Percentiles rank a stretch among this genome's conserved stretches.
Evolutionary conservation across 2,888 invertebrate genomes (phyloP).

Genomic region (Branchipolynoe longqiensis): DNA sequence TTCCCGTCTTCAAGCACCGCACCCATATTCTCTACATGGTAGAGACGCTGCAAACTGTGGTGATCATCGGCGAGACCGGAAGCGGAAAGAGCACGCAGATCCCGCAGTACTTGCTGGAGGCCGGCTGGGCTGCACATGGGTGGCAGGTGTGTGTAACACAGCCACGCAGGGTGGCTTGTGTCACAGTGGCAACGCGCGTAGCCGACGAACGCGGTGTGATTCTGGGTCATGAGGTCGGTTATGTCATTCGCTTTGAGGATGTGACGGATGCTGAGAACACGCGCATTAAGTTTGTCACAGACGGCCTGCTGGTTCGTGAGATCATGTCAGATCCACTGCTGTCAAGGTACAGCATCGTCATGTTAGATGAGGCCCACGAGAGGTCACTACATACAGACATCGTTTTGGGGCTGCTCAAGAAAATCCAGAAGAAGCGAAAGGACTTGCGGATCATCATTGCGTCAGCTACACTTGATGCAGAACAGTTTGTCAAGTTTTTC

Average conservation of each 20-base stretch:
- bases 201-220: conserved; percentile 91
- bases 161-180: conserved; percentile 94
- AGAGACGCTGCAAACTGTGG: conserved; percentile 93
- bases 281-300: conserved; percentile 91
- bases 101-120: conserved; percentile 91
- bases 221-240: conserved; percentile 91
- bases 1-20: conserved; percentile 89
- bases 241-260: conserved; percentile 88
- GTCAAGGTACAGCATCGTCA: conserved; percentile 90
- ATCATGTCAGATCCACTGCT: conserved; percentile 97
- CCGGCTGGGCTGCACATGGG: conserved; percentile 90
- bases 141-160: conserved; percentile 92
- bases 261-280: conserved; percentile 79
- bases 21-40: conserved; percentile 94
- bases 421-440: conserved; percentile 90
- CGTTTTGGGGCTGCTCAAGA: conserved; percentile 95
- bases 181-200: conserved; percentile 92
- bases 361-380: conserved; percentile 98
- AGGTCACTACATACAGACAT: conserved; percentile 95
- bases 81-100: conserved; percentile 95
- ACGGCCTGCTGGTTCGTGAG: conserved; percentile 95
- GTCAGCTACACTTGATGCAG: conserved; percentile 97
- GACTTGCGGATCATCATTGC: conserved; percentile 93
- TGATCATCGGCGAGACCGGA: conserved; percentile 94
- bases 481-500: conserved; percentile 83